Percentiles rank a stretch among this genome's conserved stretches.
Evolutionary conservation across 2,888 invertebrate species (phyloP).

Genomic region (Lingula anatina): DNA sequence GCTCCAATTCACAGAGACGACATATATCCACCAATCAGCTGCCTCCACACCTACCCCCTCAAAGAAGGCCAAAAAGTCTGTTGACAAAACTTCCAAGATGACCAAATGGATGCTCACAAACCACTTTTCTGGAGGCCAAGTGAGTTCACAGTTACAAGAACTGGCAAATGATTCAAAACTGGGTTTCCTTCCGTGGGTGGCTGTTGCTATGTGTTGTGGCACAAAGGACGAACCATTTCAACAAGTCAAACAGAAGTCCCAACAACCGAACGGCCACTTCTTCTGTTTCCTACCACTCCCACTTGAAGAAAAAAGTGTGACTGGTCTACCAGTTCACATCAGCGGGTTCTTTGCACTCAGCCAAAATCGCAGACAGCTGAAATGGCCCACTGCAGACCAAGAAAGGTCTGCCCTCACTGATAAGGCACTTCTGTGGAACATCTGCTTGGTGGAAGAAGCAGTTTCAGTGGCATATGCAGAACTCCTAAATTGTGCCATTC

Average conservation of each 20-base stretch:
- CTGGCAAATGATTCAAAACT: conserved; percentile 12
- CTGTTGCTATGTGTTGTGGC: conserved; percentile 22
- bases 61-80: no score
- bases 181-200: conserved; percentile 25
- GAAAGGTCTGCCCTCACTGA: conserved; percentile 20
- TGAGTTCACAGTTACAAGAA: conserved; percentile 11
- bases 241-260: neutral
- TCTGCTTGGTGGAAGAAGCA: conserved; percentile 28
- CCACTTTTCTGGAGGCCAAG: conserved; percentile 14
- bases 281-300: conserved; percentile 47
- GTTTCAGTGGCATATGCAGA: conserved; percentile 25
- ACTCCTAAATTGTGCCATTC: conserved; percentile 8
- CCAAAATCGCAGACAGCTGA: conserved; percentile 39
- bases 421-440: conserved; percentile 36
- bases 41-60: no score
- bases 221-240: no score
- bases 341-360: conserved; percentile 43
- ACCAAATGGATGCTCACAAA: conserved; percentile 24
- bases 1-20: no score
- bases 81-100: no score
- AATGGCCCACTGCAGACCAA: conserved; percentile 34
- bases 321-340: conserved; percentile 43
- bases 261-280: conserved; percentile 25
- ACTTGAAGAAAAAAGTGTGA: conserved; percentile 23
- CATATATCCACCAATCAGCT: no score